phyloP scores from a whole-genome alignment of 30 jellyfish, hydroid and myxozoan genomes.

The Turritopsis rubra region DNA sequence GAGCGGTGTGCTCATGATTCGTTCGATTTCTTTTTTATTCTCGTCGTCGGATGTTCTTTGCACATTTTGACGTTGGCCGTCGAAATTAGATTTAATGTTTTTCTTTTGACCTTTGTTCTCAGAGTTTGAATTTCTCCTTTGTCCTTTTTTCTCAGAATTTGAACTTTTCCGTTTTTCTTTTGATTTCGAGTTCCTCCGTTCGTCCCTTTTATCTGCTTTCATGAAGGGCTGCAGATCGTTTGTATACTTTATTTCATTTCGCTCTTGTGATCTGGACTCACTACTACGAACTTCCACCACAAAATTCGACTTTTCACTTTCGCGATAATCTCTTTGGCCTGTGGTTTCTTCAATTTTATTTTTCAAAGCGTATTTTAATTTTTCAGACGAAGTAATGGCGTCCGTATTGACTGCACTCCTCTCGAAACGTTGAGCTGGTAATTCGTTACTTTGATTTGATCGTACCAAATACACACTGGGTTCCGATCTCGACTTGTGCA shows the following conservation, averaged over 20 bases:
- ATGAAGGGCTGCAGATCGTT: neutral
- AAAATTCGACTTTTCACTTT: too few species aligned
- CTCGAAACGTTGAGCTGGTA: neutral
- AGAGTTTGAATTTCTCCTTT: neutral
- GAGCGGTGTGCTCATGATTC: neutral
- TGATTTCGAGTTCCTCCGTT: neutral
- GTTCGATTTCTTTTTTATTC: neutral
- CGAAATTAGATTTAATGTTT: neutral
- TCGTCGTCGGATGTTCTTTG: neutral
- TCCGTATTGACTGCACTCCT: neutral
- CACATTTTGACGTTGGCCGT: neutral
- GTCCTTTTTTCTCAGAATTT: neutral
- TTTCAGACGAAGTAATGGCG: neutral
- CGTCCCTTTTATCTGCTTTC: neutral
- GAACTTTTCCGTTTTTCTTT: neutral
- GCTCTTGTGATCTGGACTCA: neutral
- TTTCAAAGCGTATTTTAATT: neutral
- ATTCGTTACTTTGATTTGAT: neutral
- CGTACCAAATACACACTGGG: neutral
- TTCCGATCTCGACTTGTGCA: neutral
- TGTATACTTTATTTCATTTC: neutral
- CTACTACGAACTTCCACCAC: neutral
- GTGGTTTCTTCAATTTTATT: neutral
- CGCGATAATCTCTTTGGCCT: too few species aligned
- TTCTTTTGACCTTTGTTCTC: neutral